Evolutionary conservation across 53 echinoderm and acorn worm genomes (phyloP).

Genomic region (Zoroaster sp.): DNA sequence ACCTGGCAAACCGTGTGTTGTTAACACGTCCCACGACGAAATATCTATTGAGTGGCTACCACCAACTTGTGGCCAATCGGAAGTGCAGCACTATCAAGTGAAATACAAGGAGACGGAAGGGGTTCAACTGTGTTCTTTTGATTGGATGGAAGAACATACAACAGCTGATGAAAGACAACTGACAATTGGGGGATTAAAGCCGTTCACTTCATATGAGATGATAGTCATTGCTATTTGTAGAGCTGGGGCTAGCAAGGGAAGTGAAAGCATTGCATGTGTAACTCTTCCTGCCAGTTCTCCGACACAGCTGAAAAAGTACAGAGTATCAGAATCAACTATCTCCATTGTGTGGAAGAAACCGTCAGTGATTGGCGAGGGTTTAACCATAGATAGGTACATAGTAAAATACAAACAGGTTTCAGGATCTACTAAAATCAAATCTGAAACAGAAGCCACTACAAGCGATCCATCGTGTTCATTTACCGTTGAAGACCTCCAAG

Average conservation of each 20-base stretch:
- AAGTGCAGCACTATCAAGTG: constrained; percentile 25
- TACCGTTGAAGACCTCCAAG: constrained; percentile 23
- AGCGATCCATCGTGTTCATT: not conserved
- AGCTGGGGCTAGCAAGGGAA: constrained; percentile 18
- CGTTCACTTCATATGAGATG: constrained; percentile 35
- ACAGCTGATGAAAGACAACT: not conserved
- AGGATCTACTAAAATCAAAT: not conserved
- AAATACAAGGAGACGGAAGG: constrained; percentile 13
- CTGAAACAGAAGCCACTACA: not conserved
- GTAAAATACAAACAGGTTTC: constrained; percentile 18
- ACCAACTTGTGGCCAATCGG: constrained; percentile 23
- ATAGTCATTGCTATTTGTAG: constrained; percentile 28
- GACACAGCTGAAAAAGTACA: constrained; percentile 15
- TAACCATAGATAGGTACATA: not conserved
- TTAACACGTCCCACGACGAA: constrained; percentile 1
- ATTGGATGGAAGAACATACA: not conserved
- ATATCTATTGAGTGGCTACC: constrained; percentile 33
- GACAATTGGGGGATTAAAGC: constrained; percentile 11
- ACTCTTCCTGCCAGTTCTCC: constrained; percentile 58
- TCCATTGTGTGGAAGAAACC: constrained; percentile 55
- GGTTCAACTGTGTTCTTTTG: not conserved
- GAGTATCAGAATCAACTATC: not conserved
- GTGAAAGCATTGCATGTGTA: not conserved
- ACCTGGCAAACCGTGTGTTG: constrained; percentile 20
- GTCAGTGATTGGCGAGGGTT: constrained; percentile 10